These are phyloP conservation scores for Colossoma macropomum DNA, from an alignment of 2,113 vertebrate species.

Conservation along the genomic window DNA sequence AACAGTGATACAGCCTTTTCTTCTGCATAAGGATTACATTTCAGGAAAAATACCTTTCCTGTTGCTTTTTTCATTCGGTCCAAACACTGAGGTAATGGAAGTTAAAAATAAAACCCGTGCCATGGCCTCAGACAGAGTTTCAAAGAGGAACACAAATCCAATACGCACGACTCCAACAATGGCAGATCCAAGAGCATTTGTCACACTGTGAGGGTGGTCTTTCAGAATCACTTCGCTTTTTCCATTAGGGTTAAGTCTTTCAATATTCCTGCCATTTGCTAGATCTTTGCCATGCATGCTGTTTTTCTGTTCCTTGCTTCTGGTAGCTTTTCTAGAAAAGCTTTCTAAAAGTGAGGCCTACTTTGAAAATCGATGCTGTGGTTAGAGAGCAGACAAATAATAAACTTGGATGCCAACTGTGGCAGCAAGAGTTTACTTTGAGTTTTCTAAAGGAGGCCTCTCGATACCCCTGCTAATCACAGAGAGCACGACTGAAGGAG, in stretches of 20 bases:
- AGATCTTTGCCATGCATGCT: neutral
- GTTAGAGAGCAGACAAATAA: slow-evolving; percentile 46
- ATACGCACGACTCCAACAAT: neutral
- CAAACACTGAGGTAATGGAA: slow-evolving; percentile 45
- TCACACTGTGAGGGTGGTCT: slow-evolving; percentile 48
- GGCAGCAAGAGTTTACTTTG: slow-evolving; percentile 51
- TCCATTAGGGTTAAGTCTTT: slow-evolving; percentile 26
- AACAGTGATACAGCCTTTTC: neutral
- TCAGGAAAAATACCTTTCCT: slow-evolving; percentile 35
- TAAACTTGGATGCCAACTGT: slow-evolving; percentile 47
- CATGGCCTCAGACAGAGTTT: slow-evolving; percentile 27
- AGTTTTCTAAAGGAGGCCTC: slow-evolving; percentile 44
- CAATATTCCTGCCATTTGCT: slow-evolving; percentile 17
- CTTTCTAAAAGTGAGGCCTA: neutral
- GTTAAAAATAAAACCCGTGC: slow-evolving; percentile 38
- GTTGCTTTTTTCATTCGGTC: slow-evolving; percentile 18
- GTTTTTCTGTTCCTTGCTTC: neutral
- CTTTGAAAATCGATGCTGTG: slow-evolving; percentile 9
- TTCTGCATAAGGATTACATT: slow-evolving; percentile 4
- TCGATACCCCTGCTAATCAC: slow-evolving; percentile 50
- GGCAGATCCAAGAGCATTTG: slow-evolving; percentile 26
- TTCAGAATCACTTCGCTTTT: slow-evolving; percentile 40
- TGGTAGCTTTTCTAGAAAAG: neutral
- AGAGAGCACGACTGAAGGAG: slow-evolving; percentile 30
- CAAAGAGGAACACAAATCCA: slow-evolving; percentile 26